Evolutionary conservation across 64 coral and sea anemone species (phyloP).

Genomic region (Astreopora myriophthalma): DNA sequence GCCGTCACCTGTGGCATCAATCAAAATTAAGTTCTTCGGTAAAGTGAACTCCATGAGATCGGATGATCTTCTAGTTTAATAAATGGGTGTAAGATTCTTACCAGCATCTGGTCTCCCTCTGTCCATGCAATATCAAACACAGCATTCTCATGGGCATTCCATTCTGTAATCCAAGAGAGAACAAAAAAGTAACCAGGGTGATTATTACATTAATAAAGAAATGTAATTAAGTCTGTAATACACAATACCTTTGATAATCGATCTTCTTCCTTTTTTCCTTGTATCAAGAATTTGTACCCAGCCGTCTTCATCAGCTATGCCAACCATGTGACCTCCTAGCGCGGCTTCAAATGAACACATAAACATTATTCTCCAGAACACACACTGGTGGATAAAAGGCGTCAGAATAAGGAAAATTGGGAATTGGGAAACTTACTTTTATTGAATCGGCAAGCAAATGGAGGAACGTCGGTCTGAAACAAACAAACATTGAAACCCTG

Average conservation of each 20-base stretch:
- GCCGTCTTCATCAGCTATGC: constrained; percentile 93
- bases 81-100: not conserved
- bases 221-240: not conserved
- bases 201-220: not conserved
- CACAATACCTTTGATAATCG: constrained; percentile 85
- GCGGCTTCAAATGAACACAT: constrained; percentile 15
- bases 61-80: not conserved
- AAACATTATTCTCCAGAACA: not conserved
- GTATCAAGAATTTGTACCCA: constrained; percentile 84
- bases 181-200: not conserved
- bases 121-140: constrained; percentile 99
- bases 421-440: constrained; percentile 63
- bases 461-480: constrained; percentile 84
- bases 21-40: too few relatives aligned
- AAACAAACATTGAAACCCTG: not conserved
- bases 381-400: not conserved
- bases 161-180: constrained; percentile 70
- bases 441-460: constrained; percentile 92
- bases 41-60: too few relatives aligned
- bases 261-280: constrained; percentile 61
- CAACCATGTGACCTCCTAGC: constrained; percentile 73
- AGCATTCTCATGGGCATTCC: constrained; percentile 96
- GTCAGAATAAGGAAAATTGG: not conserved
- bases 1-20: constrained; percentile 80
- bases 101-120: constrained; percentile 76